phyloP scores from a whole-genome alignment of 2,888 invertebrate genomes.

The Dolichomitus sp. region DNA sequence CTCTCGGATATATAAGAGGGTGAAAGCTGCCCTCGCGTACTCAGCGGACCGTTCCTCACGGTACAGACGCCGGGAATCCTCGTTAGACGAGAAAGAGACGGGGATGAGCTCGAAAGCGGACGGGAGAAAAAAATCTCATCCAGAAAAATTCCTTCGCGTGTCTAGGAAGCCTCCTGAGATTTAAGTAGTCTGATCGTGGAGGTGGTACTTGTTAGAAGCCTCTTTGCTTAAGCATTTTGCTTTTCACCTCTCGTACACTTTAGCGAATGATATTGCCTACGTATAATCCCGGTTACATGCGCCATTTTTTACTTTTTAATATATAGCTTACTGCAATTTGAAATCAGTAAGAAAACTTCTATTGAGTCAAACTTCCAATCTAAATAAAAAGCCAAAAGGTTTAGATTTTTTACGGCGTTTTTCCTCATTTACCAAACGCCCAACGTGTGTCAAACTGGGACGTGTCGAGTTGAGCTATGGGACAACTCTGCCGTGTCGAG shows the following conservation, averaged over 20 bases:
- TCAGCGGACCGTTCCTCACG: conserved; percentile 72
- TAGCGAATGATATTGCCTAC: neutral
- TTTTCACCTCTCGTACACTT: conserved; percentile 1
- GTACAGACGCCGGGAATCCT: conserved; percentile 73
- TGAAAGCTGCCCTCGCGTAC: conserved; percentile 70
- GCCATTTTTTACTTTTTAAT: too few relatives aligned
- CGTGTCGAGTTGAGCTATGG: too few relatives aligned
- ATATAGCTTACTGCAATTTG: too few relatives aligned
- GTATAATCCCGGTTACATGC: neutral
- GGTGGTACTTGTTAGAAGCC: neutral
- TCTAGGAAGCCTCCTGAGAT: conserved; percentile 69
- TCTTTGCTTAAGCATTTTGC: neutral
- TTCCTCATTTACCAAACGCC: too few relatives aligned
- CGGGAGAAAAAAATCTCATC: conserved; percentile 67
- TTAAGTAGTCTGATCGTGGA: conserved; percentile 69
- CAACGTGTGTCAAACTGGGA: too few relatives aligned
- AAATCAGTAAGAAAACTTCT: neutral
- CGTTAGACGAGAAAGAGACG: conserved; percentile 72
- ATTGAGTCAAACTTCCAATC: neutral
- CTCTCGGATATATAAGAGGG: conserved; percentile 42
- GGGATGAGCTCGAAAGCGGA: conserved; percentile 42
- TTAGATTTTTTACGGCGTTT: too few relatives aligned
- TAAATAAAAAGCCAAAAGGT: too few relatives aligned
- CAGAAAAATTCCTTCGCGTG: conserved; percentile 75
- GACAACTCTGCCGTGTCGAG: too few relatives aligned